Conservation (phyloP, 2,797 vertebrate genomes). For the Lithobates sylvaticus region DNA sequence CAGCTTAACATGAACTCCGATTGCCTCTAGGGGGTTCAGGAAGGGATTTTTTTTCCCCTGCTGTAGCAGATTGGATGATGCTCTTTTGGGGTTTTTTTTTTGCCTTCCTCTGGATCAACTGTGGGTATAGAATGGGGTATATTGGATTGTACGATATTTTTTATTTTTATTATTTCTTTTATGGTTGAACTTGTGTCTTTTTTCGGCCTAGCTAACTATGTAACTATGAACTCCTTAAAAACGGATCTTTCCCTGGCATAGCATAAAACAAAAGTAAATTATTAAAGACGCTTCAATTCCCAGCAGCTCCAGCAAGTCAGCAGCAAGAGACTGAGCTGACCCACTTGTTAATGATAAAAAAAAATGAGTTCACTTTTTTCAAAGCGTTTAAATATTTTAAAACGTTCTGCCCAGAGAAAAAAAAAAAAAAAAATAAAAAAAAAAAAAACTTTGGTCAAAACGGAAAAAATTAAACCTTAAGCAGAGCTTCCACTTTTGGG, state of each 20-base stretch:
- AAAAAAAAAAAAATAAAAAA: background rate
- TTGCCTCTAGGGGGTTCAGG: too few relatives aligned
- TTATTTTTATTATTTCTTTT: too few relatives aligned
- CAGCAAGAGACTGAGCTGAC: slow-evolving; percentile 20
- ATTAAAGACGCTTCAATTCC: slow-evolving; percentile 29
- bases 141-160: too few relatives aligned
- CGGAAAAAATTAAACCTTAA: too few relatives aligned
- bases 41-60: too few relatives aligned
- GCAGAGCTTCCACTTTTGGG: too few relatives aligned
- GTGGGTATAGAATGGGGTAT: too few relatives aligned
- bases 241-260: background rate
- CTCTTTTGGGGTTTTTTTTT: too few relatives aligned
- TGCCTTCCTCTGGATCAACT: too few relatives aligned
- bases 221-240: background rate
- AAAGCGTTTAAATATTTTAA: slow-evolving; percentile 32
- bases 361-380: background rate
- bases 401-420: background rate
- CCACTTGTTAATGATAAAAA: slow-evolving; percentile 24
- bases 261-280: slow-evolving; percentile 27
- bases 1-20: background rate
- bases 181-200: too few relatives aligned
- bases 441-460: background rate
- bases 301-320: slow-evolving; percentile 8
- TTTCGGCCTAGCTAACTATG: too few relatives aligned
- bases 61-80: too few relatives aligned